Base-by-base conservation (phyloP, 2,113 vertebrate species). In the Lota lota region DNA sequence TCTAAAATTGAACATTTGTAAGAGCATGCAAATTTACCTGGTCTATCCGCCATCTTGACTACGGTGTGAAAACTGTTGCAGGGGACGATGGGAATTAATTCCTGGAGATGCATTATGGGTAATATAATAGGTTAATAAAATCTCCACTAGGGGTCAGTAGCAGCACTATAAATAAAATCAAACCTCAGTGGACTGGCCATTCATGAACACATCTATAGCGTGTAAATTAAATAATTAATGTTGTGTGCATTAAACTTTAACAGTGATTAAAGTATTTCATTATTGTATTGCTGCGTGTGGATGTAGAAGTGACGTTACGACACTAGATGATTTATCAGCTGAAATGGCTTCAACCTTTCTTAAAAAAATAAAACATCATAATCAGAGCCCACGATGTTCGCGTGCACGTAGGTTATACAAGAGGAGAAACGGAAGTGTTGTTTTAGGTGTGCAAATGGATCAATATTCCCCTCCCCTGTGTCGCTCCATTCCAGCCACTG, bases 41-140 rank as follows among this genome's bases (percentile, higher is more conserved):
- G 75, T 90, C 74, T 91, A 56, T 93, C 92, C 87, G 92, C 92
- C 92, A 93, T 93, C 87, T 91, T 92, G 85, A 85, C 78, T 63
- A 76, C 53, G 79, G 53, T 66, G 59, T 67, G 66, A 20, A 14
- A 24, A 57, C 10, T 69, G 19, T 50, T 0, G 85, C 75, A 24
- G n/a, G 22, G 90, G 15, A 82, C 79, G 70, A 77, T 79, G 90
- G 89, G 89, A 85, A 83, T 61, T 36, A 79, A 81, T 53, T 61
- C 64, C 0, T 56, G 22, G 14, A 24, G 69, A 54, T 76, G 83
- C 68, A 80, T 79, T 74, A 16, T 81, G 86, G 91, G 90, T 40
- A 40, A 82, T 61, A 0, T 1, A 0, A 76, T 51, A 72, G 51
- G n/a, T 63, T 68, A 17, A 22, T 22, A 56, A 1, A 18, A 0